Evolutionary conservation across 2,113 vertebrate genomes (phyloP), one percentile per base, ranked within the genome.

Genomic region (Microtus ochrogaster): DNA sequence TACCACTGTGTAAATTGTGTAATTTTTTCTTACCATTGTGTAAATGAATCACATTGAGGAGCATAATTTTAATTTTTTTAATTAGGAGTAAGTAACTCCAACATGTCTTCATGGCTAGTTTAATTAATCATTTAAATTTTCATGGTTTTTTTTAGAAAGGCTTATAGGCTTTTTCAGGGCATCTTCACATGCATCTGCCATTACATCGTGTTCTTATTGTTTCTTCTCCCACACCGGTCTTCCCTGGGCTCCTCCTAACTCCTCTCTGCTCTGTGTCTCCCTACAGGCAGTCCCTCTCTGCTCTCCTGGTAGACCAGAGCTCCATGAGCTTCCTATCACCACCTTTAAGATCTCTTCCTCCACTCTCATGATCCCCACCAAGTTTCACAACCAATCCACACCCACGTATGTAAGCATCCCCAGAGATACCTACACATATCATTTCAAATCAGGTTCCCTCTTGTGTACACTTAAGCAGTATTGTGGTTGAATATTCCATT

Each of bases 1-100:
- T 2, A 58, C 55, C 55, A 58, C 16, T 58, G 55, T 58, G 55
- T 21, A 58, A 58, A 58, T 58, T 55, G 55, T 19, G 55, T 55
- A 55, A 55, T 55, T 55, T 14, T 55, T 58, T 58, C 5, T 58
- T 58, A 58, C 19, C 58, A 21, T 58, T 58, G 19, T 58, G 58
- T 21, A 58, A 58, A 58, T 58, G 58, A 0, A 58, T 7, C 58
- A 58, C 0, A 58, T 58, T 58, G 44, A 87, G 63, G 55, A 87
- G 77, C 10, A 87, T 84, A 58, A 91, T 58, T 83, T 94, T 89
- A 91, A 76, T 82, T 94, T 76, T 76, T 91, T 61, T 52, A 70
- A n/a, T 39, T 41, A 12, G 77, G n/a, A 41, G 12, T 5, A 21
- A 49, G 58, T 83, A 78, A 68, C 82, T 78, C 39, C 36, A 86